Evolutionary conservation across 2,113 vertebrate genomes (phyloP), one percentile per base, ranked within the genome.

Genomic region (Amazona guildingii): DNA sequence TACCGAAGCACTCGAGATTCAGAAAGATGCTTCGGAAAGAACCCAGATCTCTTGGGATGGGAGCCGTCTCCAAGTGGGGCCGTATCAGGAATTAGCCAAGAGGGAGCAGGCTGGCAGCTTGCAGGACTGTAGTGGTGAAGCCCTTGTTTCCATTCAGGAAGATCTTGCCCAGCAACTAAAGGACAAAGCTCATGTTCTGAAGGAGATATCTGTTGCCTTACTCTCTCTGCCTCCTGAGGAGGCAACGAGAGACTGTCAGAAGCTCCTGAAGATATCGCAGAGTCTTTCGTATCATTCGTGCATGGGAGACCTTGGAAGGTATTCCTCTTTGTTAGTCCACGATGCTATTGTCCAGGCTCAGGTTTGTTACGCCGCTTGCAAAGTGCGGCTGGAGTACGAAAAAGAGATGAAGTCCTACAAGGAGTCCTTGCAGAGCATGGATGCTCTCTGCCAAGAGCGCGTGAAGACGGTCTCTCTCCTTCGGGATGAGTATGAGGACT

Each of bases 261-360:
- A 96, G 82, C 98, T 99, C 59, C 97, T 98, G 49, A 97, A 98
- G 91, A 97, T 98, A 21, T 97, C 99, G 77, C 97, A 95, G 25
- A 82, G 90, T 39, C 97, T 98, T 80, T 97, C 98, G 3, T 98
- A 97, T 6, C 93, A 86, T 19, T 95, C 96, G 2, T 97, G 97
- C 19, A 94, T 98, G 84, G 96, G 96, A 66, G 88, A 97, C 70
- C 96, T 98, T 9, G 96, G 97, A 25, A 97, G 96, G 27, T 98
- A 98, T 43, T 98, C 97, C 31, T 98, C 98, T 8, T 75, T 99
- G 63, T 97, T 99, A 59, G 98, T 99, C 94, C 98, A 98, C 5
- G 99, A 99, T 48, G 99, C 99, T 7, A 98, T 99, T 7, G 97
- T 98, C 75, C 99, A 99, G 96, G 98, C 99, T 73, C 99, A 99